Evolutionary conservation across 2,113 vertebrate genomes (phyloP), one percentile per base, ranked within the genome.

Genomic region (Cervus canadensis): DNA sequence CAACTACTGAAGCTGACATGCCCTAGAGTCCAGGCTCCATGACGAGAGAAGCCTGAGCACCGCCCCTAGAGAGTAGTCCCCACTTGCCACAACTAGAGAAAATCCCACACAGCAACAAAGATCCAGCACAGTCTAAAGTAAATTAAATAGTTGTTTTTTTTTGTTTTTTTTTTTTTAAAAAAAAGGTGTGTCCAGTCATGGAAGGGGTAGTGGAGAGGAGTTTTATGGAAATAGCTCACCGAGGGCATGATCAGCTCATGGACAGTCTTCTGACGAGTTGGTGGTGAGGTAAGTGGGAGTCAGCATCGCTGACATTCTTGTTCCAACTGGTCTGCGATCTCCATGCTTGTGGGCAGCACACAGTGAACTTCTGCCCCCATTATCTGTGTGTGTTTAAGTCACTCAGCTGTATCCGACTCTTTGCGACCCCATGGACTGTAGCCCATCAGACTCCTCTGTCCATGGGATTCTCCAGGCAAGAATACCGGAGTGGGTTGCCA

Each of bases 171-270:
- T 45, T 45, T 45, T 45, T 45, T 45, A 25, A 10, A n/a, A 21
- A 71, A 36, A 71, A 1, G 8, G 28, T 33, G 26, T 79, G 45
- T 79, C 28, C 45, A 5, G 28, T 50, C 28, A 6, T 3, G 78
- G 78, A 48, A 9, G 6, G 45, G 45, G 45, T 52, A 33, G 78
- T 33, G 78, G 36, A 25, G 23, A 48, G 26, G 43, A 50, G 26
- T 50, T 74, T 50, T 33, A 3, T 21, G 43, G 2, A 3, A 6
- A 52, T 12, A 45, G 28, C 30, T 81, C 78, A 33, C 0, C 0
- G 45, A 7, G 45, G 28, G 28, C 5, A 2, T 52, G 78, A 33
- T 52, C 28, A 33, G 28, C 78, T 50, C 48, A 2, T 12, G 48
- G 45, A 81, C 48, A 33, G 9, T 52, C 78, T 81, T 50, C 28